Percentiles rank a stretch among this genome's conserved stretches.
These are phyloP conservation scores for Albula glossodonta DNA, from an alignment of 2,113 vertebrate species.

Conservation along the genomic window DNA sequence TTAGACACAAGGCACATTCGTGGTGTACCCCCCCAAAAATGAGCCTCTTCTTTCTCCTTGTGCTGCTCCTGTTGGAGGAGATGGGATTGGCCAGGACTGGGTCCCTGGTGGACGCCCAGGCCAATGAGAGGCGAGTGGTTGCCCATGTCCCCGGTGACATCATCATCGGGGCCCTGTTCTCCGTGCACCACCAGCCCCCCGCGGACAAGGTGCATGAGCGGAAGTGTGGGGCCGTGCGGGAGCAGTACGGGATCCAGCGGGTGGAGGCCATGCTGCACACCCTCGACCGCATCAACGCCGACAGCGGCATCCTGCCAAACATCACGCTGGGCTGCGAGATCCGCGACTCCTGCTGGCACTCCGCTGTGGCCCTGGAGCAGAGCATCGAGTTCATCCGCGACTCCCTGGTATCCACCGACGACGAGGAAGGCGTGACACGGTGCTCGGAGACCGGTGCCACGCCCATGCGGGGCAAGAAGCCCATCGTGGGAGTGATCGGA, in stretches of 20 bases:
- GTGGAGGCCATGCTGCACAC: conserved; percentile 98
- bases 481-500: conserved; percentile 95
- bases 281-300: conserved; percentile 91
- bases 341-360: conserved; percentile 97
- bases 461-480: conserved; percentile 88
- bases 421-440: conserved; percentile 81
- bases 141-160: conserved; percentile 93
- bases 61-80: conserved; percentile 72
- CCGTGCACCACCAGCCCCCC: conserved; percentile 94
- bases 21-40: conserved; percentile 69
- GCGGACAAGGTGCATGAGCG: conserved; percentile 98
- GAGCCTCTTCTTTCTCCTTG: conserved; percentile 76
- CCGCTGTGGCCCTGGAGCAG: conserved; percentile 94
- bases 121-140: conserved; percentile 90
- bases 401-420: conserved; percentile 90
- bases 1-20: conserved; percentile 56
- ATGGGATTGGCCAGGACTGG: conserved; percentile 68
- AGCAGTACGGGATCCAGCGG: conserved; percentile 97
- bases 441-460: conserved; percentile 85
- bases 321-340: conserved; percentile 95
- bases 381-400: conserved; percentile 98
- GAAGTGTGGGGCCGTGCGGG: conserved; percentile 92
- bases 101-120: conserved; percentile 72
- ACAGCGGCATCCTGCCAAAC: conserved; percentile 87
- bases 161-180: conserved; percentile 96